Base-by-base conservation (phyloP, 2,797 vertebrate species). In the Phalloptychus januarius region DNA sequence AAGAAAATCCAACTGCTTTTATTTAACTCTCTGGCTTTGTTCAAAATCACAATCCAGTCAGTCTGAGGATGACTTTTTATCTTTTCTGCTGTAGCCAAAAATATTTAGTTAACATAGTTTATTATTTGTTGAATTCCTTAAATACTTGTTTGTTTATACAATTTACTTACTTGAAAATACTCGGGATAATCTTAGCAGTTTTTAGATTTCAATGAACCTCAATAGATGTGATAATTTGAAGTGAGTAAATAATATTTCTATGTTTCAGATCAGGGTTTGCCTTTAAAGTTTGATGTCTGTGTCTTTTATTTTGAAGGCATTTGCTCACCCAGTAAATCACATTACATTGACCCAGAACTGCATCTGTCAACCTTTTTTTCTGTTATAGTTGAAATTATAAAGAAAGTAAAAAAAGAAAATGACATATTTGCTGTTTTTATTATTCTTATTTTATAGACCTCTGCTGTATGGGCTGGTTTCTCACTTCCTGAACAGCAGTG, bases 401-500 rank as follows among this genome's bases (percentile, higher is more conserved):
- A 38, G 58, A 18, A 25, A 23, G 28, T 44, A 45, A 13, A n/a
- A 33, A 54, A 18, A 52, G 2, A 58, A 31, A 18, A 63, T 40
- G 4, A 67, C 36, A 8, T 61, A 15, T 28, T 75, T 2, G 1
- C 10, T 76, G 0, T 6, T 2, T 7, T 0, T 42, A 73, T 80
- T 79, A 75, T 56, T 65, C 58, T 25, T 38, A 11, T 50, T 87
- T 83, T 91, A 25, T 92, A 99, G 98, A 80, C 98, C 98, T 83
- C 96, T 99, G 75, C 86, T 99, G 4, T 99, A 99, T 63, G 97
- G 97, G 69, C 93, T 99, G 86, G 74, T 99, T 84, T 94, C 95
- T 82, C 96, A 97, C 89, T 97, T 99, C 81, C 89, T 97, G 79
- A 95, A 86, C 65, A 95, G 92, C 56, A 85, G 88, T 83, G 95